Conservation (phyloP, 2,888 invertebrate genomes). For the Drosophila paranaensis region DNA sequence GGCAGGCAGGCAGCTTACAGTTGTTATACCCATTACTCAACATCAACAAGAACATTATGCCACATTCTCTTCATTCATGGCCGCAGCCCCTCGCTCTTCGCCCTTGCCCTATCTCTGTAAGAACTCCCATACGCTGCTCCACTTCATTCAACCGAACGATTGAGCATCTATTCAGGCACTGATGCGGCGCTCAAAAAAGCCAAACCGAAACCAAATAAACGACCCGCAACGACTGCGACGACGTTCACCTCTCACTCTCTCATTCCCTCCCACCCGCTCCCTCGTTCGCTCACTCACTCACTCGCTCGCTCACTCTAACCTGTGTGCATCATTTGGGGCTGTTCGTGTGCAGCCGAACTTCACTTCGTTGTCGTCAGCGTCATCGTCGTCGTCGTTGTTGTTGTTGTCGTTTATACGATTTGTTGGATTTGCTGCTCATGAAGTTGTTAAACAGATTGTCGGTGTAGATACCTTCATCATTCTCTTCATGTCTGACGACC, state of each 20-base stretch:
- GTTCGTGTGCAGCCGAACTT: conserved; percentile 52
- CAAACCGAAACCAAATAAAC: conserved; percentile 70
- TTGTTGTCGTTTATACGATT: conserved; percentile 81
- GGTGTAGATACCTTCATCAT: conserved; percentile 83
- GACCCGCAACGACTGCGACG: conserved; percentile 64
- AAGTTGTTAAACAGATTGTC: conserved; percentile 84
- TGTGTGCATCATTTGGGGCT: conserved; percentile 45
- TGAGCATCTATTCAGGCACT: conserved; percentile 75
- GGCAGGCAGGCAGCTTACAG: conserved; percentile 68
- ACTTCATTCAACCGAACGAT: conserved; percentile 78
- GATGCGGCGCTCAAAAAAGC: conserved; percentile 60
- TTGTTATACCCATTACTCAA: conserved; percentile 78
- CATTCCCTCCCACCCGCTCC: background rate
- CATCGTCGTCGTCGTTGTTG: conserved; percentile 24
- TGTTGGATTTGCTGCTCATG: conserved; percentile 84
- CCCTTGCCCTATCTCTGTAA: conserved; percentile 6
- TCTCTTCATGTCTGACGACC: conserved; percentile 54
- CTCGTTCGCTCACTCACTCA: background rate
- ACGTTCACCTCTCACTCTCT: conserved; percentile 22
- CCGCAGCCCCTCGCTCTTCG: conserved; percentile 12
- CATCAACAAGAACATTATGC: conserved; percentile 79
- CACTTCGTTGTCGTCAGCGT: conserved; percentile 38
- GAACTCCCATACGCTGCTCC: conserved; percentile 61
- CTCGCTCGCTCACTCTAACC: conserved; percentile 21
- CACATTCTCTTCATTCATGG: conserved; percentile 65